These are phyloP conservation scores for Cygnus olor DNA, from an alignment of 2,797 vertebrate genomes.

Conservation along the genomic window DNA sequence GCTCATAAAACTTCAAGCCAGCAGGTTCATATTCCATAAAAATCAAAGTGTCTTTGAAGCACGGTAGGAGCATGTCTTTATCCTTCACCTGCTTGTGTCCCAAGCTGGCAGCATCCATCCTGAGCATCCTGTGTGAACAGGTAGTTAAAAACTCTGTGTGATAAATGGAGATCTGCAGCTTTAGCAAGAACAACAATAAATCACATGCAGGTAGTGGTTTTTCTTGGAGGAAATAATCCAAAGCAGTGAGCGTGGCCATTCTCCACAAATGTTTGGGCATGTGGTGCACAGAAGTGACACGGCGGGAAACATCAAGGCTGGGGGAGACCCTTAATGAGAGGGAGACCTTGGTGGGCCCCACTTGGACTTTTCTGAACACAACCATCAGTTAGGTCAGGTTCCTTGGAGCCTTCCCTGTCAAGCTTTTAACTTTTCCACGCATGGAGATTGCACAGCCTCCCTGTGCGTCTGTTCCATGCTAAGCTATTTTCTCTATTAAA, in stretches of 20 bases:
- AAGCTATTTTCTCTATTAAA: neutral
- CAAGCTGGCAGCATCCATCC: neutral
- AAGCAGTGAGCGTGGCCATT: accelerated
- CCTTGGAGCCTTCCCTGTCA: neutral
- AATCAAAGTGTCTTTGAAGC: neutral
- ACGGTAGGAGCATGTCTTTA: neutral
- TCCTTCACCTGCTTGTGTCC: neutral
- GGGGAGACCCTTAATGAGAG: neutral
- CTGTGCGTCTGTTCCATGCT: neutral
- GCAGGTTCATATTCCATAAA: neutral
- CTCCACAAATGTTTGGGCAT: accelerated
- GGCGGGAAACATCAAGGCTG: neutral
- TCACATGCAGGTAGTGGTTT: accelerated
- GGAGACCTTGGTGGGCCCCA: neutral
- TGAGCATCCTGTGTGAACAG: neutral
- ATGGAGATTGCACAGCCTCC: accelerated
- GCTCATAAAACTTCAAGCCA: constrained; percentile 14
- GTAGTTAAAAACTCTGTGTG: neutral
- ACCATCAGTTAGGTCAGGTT: neutral
- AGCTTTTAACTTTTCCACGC: neutral
- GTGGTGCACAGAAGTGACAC: neutral
- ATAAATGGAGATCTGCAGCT: neutral
- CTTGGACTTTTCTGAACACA: neutral
- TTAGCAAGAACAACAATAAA: neutral
- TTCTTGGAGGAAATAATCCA: neutral